Percentiles rank a stretch among this genome's conserved stretches.
Evolutionary conservation across 1,140 invertebrate species (phyloP).

Genomic region (Muscidifurax raptorellus): DNA sequence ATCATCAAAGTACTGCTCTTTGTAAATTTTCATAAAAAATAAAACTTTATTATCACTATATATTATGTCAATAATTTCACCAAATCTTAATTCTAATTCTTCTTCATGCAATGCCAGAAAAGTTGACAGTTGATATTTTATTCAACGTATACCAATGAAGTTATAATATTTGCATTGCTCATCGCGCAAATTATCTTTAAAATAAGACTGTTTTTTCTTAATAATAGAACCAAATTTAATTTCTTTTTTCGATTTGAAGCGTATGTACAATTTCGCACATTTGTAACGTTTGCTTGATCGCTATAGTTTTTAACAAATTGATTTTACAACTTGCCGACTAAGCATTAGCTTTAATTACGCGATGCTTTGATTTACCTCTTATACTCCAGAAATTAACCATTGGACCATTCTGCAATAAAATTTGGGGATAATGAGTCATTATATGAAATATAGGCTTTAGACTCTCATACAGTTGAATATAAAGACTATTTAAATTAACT

Average conservation of each 20-base stretch:
- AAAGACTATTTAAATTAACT: neutral
- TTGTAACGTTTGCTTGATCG: neutral
- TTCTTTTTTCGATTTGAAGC: neutral
- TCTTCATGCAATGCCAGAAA: neutral
- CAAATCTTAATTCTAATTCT: neutral
- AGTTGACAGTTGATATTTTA: neutral
- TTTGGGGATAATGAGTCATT: neutral
- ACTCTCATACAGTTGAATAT: constrained; percentile 2
- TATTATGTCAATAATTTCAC: neutral
- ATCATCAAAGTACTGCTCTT: neutral
- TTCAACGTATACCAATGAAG: neutral
- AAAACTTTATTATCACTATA: neutral
- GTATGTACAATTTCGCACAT: constrained; percentile 7
- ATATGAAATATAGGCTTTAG: constrained; percentile 16
- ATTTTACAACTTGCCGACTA: neutral
- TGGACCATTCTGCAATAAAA: constrained; percentile 6
- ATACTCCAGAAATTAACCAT: neutral
- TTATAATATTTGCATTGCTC: neutral
- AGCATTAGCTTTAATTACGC: neutral
- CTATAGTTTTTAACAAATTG: constrained; percentile 27
- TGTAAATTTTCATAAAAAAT: neutral
- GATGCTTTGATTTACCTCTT: neutral
- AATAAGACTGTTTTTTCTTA: neutral
- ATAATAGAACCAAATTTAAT: neutral
- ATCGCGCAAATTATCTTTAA: neutral